Evolutionary conservation across 2,888 invertebrate genomes (phyloP), one percentile per base, ranked within the genome.

Genomic region (Ormyrus thymus): DNA sequence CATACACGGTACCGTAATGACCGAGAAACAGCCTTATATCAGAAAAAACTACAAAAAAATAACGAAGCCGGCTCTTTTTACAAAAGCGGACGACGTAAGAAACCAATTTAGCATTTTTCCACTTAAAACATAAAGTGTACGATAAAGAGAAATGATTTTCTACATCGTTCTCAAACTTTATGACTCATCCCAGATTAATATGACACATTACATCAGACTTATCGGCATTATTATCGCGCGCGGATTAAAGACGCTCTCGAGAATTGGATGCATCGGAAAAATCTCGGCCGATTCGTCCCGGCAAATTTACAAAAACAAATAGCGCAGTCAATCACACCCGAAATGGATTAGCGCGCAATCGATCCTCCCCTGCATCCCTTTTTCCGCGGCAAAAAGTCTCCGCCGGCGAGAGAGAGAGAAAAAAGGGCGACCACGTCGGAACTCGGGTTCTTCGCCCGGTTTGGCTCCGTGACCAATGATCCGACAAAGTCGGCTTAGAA

Each of bases 381-480:
- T 51, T 43, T 71, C 29, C n/a, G 7, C 45, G 11, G 50, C 65
- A 80, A 80, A 80, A 77, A 78, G 56, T 65, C 45, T 15, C 29
- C 29, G 29, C 29, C 29, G 29, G 2, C 29, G 29, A 29, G 29
- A 29, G 29, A 29, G 29, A 29, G 29, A 29, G 29, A 62, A 65
- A 78, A 81, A 78, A 80, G 80, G 65, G 70, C 77, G 13, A 58
- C n/a, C n/a, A n/a, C 62, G 68, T 65, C 83, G 82, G 83, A 86
- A 85, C 83, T 86, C 84, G 85, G 29, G 86, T 88, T 87, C 85
- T 87, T 87, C 81, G 80, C 15, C 83, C 85, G 29, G 83, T 85
- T 85, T 84, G 86, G 82, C 81, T 76, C 76, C 80, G 64, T 77
- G 82, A 81, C 84, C 87, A 85, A 86, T 85, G 85, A 87, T 83